Percentiles rank a stretch among this genome's conserved stretches.
Conservation (phyloP, 2,797 vertebrate genomes). For the Morus bassanus region DNA sequence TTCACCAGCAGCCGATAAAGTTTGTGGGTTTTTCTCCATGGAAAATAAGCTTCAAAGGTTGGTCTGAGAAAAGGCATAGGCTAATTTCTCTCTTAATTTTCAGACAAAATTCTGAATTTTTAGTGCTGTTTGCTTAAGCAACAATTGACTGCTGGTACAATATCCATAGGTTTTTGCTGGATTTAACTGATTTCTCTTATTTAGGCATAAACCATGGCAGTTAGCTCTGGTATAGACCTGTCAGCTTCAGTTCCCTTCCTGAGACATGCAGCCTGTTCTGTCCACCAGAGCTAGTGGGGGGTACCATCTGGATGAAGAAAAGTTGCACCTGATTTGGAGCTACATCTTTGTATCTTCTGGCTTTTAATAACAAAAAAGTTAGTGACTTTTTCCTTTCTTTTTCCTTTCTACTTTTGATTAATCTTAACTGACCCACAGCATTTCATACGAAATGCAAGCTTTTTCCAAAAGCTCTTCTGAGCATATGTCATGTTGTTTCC, state of each 20-base stretch:
- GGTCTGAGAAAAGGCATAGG: not conserved
- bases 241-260: not conserved
- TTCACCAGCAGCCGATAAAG: not conserved
- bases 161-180: not conserved
- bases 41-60: not conserved
- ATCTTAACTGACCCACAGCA: not conserved
- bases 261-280: not conserved
- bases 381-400: not conserved
- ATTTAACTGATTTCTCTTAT: slow-evolving; percentile 13
- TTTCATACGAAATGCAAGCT: not conserved
- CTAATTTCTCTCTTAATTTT: not conserved
- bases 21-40: not conserved
- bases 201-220: not conserved
- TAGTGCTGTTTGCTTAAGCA: not conserved
- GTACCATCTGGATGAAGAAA: not conserved
- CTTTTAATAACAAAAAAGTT: not conserved
- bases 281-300: not conserved
- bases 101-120: not conserved
- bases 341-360: not conserved
- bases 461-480: not conserved
- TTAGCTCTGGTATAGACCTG: not conserved
- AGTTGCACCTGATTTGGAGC: not conserved
- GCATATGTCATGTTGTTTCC: not conserved
- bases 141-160: not conserved
- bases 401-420: not conserved